Evolutionary conservation across 2,888 invertebrate genomes (phyloP).

Genomic region (Lepetodrilus schrolli): DNA sequence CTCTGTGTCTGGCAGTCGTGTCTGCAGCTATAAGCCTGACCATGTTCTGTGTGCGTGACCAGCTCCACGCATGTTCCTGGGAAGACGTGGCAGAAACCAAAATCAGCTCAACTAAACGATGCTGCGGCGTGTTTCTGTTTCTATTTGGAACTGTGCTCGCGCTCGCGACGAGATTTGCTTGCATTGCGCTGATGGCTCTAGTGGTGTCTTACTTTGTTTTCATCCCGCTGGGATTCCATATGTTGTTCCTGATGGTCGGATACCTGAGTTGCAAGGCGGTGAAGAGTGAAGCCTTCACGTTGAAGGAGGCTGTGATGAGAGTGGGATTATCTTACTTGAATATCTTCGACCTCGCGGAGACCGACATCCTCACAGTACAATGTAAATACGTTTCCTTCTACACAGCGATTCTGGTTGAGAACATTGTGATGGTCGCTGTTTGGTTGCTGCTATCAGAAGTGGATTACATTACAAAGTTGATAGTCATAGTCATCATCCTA

Average conservation of each 20-base stretch:
- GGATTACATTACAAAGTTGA: slow-evolving; percentile 51
- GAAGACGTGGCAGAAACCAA: neutral
- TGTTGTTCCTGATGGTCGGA: slow-evolving; percentile 26
- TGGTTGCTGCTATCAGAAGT: slow-evolving; percentile 56
- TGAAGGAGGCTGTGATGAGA: neutral
- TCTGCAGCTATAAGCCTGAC: slow-evolving; percentile 37
- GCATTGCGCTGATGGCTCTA: slow-evolving; percentile 33
- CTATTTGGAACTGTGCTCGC: slow-evolving; percentile 32
- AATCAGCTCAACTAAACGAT: neutral
- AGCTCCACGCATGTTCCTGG: slow-evolving; percentile 4
- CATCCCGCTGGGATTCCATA: slow-evolving; percentile 32
- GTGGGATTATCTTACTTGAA: slow-evolving; percentile 31
- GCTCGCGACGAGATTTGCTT: slow-evolving; percentile 26
- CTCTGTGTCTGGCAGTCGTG: slow-evolving; percentile 33
- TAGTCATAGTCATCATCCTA: slow-evolving; percentile 51
- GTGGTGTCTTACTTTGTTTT: slow-evolving; percentile 29
- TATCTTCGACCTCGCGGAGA: slow-evolving; percentile 33
- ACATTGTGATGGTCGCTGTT: slow-evolving; percentile 58
- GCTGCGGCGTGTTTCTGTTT: slow-evolving; percentile 25
- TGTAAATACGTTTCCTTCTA: slow-evolving; percentile 61
- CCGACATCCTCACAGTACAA: slow-evolving; percentile 45
- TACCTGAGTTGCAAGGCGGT: neutral
- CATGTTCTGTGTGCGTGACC: slow-evolving; percentile 32
- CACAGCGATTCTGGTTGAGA: slow-evolving; percentile 56
- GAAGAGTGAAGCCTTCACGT: neutral